These are phyloP conservation scores for Altica lythri DNA, from an alignment of 2,888 invertebrate genomes.

Conservation along the genomic window DNA sequence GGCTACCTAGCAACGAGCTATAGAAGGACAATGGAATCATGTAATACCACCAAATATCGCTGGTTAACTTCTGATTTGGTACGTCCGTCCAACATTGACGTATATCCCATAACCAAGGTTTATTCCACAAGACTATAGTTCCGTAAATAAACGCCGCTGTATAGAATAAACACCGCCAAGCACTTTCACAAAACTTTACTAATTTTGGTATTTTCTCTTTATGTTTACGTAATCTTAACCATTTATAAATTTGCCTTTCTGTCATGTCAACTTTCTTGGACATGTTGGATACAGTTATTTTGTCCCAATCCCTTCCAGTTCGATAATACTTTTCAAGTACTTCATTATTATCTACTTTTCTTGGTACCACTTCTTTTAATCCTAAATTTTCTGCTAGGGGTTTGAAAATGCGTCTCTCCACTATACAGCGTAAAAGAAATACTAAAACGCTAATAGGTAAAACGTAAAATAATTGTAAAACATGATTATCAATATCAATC, in stretches of 20 bases:
- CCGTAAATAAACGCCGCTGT: background rate
- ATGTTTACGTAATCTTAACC: background rate
- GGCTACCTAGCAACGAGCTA: background rate
- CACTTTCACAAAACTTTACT: background rate
- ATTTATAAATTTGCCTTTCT: background rate
- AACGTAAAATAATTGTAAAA: background rate
- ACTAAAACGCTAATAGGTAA: background rate
- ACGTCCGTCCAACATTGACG: background rate
- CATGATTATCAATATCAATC: background rate
- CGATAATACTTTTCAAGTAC: background rate
- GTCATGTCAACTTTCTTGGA: background rate
- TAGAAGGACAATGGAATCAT: background rate
- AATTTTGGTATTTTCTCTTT: background rate
- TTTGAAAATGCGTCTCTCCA: background rate
- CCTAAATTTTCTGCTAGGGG: background rate
- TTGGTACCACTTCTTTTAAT: background rate
- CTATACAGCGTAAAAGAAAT: background rate
- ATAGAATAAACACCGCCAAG: background rate
- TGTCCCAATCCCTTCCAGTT: background rate
- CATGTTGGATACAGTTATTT: background rate
- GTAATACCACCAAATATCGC: slow-evolving; percentile 1
- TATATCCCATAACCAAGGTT: slow-evolving; percentile 7
- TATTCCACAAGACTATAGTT: background rate
- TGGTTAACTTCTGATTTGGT: background rate
- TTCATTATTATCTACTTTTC: background rate